Conservation (phyloP, 2,888 invertebrate species). For the Myathropa florea region DNA sequence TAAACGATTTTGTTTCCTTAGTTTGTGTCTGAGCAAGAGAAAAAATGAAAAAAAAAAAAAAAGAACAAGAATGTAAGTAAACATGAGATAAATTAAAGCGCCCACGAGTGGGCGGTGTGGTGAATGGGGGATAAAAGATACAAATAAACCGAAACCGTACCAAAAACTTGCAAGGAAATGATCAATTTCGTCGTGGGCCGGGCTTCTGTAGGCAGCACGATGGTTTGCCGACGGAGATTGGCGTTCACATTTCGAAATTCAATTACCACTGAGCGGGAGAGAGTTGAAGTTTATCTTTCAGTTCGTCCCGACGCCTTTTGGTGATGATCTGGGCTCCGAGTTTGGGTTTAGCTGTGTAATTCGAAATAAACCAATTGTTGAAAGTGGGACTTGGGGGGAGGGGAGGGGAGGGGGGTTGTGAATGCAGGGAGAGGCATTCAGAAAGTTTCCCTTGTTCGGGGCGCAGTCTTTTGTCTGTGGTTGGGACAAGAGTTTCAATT, state of each 20-base stretch:
- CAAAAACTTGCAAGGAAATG: conserved; percentile 36
- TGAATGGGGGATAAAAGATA: conserved; percentile 19
- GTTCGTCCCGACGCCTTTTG: background rate
- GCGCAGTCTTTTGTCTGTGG: background rate
- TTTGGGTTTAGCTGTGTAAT: conserved; percentile 27
- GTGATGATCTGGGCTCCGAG: background rate
- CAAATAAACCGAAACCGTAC: conserved; percentile 21
- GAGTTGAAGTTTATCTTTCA: conserved; percentile 26
- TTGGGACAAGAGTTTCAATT: conserved; percentile 25
- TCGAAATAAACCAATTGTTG: conserved; percentile 42
- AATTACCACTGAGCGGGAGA: conserved; percentile 25
- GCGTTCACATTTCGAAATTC: conserved; percentile 15
- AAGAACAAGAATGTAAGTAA: background rate
- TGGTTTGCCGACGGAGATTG: background rate
- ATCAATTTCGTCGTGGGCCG: conserved; percentile 50
- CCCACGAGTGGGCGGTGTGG: conserved; percentile 2
- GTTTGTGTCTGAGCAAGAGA: conserved; percentile 9
- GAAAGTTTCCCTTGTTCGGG: conserved; percentile 2
- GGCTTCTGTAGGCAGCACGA: background rate
- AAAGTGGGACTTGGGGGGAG: background rate
- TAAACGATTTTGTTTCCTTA: conserved; percentile 11
- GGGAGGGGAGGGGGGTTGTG: no score
- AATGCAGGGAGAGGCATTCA: background rate
- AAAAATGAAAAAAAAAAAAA: conserved; percentile 27
- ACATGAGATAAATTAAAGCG: conserved; percentile 14